These are phyloP conservation scores for Eupithecia tripunctaria DNA, from an alignment of 2,888 invertebrate species.

Conservation along the genomic window DNA sequence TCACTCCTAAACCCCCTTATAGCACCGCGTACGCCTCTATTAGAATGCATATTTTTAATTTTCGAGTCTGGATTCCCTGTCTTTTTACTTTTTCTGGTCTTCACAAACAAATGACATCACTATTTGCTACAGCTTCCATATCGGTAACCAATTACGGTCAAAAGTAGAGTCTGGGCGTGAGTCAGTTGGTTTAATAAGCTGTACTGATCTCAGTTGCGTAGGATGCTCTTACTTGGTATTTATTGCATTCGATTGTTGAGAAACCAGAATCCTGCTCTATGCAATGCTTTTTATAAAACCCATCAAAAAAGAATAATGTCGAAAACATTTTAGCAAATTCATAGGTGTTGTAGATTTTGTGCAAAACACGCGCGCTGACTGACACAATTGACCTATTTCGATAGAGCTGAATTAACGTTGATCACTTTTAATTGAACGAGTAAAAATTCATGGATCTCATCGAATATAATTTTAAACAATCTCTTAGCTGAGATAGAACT, in stretches of 20 bases:
- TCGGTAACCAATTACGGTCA: slow-evolving; percentile 24
- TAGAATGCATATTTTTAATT: background rate
- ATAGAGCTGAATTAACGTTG: slow-evolving; percentile 47
- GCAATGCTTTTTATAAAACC: background rate
- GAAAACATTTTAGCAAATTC: background rate
- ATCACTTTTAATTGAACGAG: slow-evolving; percentile 48
- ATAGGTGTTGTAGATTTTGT: background rate
- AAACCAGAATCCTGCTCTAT: background rate
- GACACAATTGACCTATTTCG: slow-evolving; percentile 41
- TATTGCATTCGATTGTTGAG: slow-evolving; percentile 15
- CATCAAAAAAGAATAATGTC: background rate
- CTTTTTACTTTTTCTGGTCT: background rate
- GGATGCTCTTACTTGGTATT: slow-evolving; percentile 24
- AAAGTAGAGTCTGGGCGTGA: slow-evolving; percentile 18
- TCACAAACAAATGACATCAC: slow-evolving; percentile 20
- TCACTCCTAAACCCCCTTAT: too few relatives aligned
- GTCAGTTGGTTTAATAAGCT: slow-evolving; percentile 27
- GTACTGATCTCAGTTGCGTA: slow-evolving; percentile 25
- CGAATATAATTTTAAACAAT: background rate
- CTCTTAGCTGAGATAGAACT: background rate
- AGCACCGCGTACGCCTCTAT: too few relatives aligned
- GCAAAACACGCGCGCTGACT: background rate
- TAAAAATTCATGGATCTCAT: background rate
- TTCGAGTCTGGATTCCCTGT: background rate
- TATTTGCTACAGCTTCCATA: slow-evolving; percentile 12